Evolutionary conservation across 2,113 vertebrate genomes (phyloP).

Genomic region (Colinus virginianus): DNA sequence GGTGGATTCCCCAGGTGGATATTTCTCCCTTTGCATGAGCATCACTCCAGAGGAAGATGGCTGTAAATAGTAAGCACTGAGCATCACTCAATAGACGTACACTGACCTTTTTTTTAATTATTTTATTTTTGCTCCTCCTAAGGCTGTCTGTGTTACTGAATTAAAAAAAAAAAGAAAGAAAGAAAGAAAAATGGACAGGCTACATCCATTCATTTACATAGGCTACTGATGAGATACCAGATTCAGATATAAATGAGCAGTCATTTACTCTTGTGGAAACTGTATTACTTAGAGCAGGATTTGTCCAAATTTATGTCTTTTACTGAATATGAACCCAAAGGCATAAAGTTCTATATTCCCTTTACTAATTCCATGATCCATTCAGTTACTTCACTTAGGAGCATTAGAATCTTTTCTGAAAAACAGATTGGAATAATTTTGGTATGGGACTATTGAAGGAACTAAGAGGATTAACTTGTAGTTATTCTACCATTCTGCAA

Average conservation of each 20-base stretch:
- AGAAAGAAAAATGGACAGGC: not conserved
- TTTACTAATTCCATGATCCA: not conserved
- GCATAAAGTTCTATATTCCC: not conserved
- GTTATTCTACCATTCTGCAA: not conserved
- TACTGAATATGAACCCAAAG: not conserved
- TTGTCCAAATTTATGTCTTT: not conserved
- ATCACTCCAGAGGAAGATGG: not conserved
- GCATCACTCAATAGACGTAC: not conserved
- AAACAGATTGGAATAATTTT: not conserved
- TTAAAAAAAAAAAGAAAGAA: not conserved
- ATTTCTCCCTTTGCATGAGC: not conserved
- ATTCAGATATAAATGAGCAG: not conserved
- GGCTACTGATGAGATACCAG: not conserved
- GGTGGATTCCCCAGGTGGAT: not conserved
- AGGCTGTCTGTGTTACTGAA: not conserved
- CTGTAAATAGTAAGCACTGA: not conserved
- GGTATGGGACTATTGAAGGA: accelerated
- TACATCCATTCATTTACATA: not conserved
- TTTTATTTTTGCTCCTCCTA: not conserved
- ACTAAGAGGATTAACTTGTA: not conserved
- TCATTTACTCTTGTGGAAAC: not conserved
- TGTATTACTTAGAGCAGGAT: not conserved
- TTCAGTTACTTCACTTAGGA: not conserved
- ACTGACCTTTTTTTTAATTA: not conserved
- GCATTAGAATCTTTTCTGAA: not conserved